Percentiles rank a stretch among this genome's conserved stretches.
Evolutionary conservation across 2,888 invertebrate species (phyloP).

Genomic region (Meganola albula): DNA sequence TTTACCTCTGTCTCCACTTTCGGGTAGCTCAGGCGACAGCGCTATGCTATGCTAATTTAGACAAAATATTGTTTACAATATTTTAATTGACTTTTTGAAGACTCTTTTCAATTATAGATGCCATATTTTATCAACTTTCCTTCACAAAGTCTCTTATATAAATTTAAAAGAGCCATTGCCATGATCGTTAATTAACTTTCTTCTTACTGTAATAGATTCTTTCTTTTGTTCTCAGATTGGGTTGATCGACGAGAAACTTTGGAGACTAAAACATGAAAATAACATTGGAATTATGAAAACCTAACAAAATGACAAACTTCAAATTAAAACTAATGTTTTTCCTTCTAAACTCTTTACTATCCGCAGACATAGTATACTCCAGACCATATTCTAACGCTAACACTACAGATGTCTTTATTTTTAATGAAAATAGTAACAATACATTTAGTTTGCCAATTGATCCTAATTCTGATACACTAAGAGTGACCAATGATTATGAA

Average conservation of each 20-base stretch:
- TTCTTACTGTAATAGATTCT: conserved; percentile 22
- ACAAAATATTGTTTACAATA: too few species aligned
- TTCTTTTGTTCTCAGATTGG: conserved; percentile 46
- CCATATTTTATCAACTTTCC: too few species aligned
- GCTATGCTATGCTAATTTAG: too few species aligned
- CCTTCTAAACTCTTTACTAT: conserved; percentile 55
- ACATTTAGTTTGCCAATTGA: conserved; percentile 61
- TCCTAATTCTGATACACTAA: conserved; percentile 61
- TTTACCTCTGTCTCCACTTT: too few species aligned
- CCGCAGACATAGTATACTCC: conserved; percentile 58
- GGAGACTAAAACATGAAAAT: conserved; percentile 25
- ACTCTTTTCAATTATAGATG: too few species aligned
- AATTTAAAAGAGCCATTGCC: background rate
- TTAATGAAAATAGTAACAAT: conserved; percentile 48
- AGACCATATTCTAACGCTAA: conserved; percentile 52
- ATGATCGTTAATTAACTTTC: background rate
- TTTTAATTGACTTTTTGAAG: too few species aligned
- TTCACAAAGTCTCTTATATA: background rate
- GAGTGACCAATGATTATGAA: conserved; percentile 46
- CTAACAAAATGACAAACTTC: conserved; percentile 65
- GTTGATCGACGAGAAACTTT: conserved; percentile 20
- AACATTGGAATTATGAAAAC: conserved; percentile 35
- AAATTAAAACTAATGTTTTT: conserved; percentile 71
- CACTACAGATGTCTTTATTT: conserved; percentile 46
- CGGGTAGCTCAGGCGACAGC: too few species aligned